Evolutionary conservation across 2,888 invertebrate species (phyloP).

Genomic region (Cephus pulcher): DNA sequence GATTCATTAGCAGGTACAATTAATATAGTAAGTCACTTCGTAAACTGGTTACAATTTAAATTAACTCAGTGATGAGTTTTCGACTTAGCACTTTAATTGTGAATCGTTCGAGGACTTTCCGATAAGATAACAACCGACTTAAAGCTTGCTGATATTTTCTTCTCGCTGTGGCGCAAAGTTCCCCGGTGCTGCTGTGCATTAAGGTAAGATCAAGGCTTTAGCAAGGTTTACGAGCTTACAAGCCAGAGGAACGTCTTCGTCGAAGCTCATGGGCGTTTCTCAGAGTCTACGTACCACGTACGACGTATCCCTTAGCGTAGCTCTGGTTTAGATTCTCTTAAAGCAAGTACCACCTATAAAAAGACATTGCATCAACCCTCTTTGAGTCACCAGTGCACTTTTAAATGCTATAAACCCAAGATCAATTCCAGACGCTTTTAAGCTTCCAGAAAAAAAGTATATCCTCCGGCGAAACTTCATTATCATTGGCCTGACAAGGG

Average conservation of each 20-base stretch:
- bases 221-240: conserved; percentile 14
- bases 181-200: not conserved
- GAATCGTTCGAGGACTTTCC: not conserved
- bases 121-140: not conserved
- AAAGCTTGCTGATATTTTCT: not conserved
- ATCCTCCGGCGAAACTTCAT: not conserved
- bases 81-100: not conserved
- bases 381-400: not conserved
- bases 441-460: not conserved
- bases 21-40: not conserved
- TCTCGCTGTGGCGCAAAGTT: not conserved
- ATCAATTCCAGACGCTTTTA: not conserved
- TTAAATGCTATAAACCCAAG: not conserved
- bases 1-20: not conserved
- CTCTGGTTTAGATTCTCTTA: not conserved
- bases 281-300: not conserved
- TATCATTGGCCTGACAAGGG: not conserved
- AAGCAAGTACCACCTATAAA: not conserved
- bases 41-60: not conserved
- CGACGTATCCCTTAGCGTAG: not conserved
- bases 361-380: not conserved
- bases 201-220: conserved; percentile 17
- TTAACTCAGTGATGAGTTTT: not conserved
- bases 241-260: conserved; percentile 8
- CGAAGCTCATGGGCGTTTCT: conserved; percentile 1